Base-by-base conservation (phyloP, 1,140 invertebrate species). In the Cyclargus thomasi region DNA sequence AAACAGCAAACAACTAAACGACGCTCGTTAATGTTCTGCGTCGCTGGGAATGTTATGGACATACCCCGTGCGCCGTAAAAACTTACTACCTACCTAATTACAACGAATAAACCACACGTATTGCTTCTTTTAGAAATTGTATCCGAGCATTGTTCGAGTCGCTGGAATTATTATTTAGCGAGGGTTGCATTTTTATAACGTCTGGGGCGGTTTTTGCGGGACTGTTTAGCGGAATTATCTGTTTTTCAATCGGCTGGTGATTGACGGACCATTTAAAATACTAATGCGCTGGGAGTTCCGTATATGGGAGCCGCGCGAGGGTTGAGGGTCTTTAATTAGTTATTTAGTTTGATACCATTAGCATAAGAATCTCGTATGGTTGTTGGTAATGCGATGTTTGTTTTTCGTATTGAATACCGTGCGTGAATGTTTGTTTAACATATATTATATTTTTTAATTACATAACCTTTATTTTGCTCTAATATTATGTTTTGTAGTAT, bases 1-100 rank as follows among this genome's bases (percentile, higher is more conserved):
- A 85, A 88, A 83, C 82, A 84, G 83, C 85, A 86, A 87, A 86
- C 85, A 87, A 86, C 84, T 86, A 87, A 87, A 87, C 82, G 82
- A 78, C 72, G 77, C 77, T 86, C 80, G 83, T 89, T 89, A 89
- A 89, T 87, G 85, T 77, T 80, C 81, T 77, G 77, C 74, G 77
- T 72, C 80, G 78, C 76, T 69, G 79, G 78, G 78, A 79, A 78
- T 86, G 82, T 83, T 84, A 83, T 85, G 81, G 83, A 87, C 81
- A 85, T 81, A 77, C 78, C 79, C 78, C 67, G 64, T 67, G 62
- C 76, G 66, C 72, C 77, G 71, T 74, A 77, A 81, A 81, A 79
- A 73, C 69, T 64, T 53, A 65, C 64, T 62, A 73, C 67, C 70
- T 67, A 71, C 73, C 70, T 74, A 74, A 77, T 77, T 77, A 76